These are phyloP conservation scores for Bicyclus anynana DNA, from an alignment of 1,140 invertebrate species.

Conservation along the genomic window DNA sequence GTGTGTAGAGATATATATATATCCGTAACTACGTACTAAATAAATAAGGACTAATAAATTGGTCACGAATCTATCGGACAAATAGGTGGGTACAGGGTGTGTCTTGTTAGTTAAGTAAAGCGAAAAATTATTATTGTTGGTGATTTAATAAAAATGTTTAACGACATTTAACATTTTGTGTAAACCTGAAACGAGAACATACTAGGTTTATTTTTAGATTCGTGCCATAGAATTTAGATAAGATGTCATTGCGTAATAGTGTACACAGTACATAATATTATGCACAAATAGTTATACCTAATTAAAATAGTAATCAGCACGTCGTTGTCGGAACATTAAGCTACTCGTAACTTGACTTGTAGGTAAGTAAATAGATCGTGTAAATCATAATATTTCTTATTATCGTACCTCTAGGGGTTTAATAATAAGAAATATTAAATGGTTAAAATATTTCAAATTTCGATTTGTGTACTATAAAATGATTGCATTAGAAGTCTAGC, in stretches of 20 bases:
- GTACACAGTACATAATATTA: too few relatives aligned
- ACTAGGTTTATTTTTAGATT: neutral
- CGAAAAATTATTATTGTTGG: neutral
- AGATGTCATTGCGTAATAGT: neutral
- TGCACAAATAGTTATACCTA: too few relatives aligned
- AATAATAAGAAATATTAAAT: too few relatives aligned
- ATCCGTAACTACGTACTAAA: conserved; percentile 7
- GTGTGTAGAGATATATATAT: neutral
- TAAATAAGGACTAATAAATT: conserved; percentile 15
- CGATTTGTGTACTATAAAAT: too few relatives aligned
- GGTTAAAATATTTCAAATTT: too few relatives aligned
- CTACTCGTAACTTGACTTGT: too few relatives aligned
- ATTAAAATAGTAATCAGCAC: too few relatives aligned
- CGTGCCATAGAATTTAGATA: neutral
- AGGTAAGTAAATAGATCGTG: too few relatives aligned
- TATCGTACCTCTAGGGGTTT: too few relatives aligned
- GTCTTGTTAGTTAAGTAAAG: conserved; percentile 14
- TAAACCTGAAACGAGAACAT: neutral
- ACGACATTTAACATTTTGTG: neutral
- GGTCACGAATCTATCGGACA: conserved; percentile 14
- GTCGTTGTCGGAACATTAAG: too few relatives aligned
- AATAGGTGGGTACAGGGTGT: conserved; percentile 20
- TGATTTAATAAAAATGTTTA: neutral
- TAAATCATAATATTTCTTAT: too few relatives aligned
- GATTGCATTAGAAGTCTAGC: too few relatives aligned